Evolutionary conservation across 1,140 invertebrate species (phyloP), one percentile per base, ranked within the genome.

Genomic region (Neodiprion fabricii): DNA sequence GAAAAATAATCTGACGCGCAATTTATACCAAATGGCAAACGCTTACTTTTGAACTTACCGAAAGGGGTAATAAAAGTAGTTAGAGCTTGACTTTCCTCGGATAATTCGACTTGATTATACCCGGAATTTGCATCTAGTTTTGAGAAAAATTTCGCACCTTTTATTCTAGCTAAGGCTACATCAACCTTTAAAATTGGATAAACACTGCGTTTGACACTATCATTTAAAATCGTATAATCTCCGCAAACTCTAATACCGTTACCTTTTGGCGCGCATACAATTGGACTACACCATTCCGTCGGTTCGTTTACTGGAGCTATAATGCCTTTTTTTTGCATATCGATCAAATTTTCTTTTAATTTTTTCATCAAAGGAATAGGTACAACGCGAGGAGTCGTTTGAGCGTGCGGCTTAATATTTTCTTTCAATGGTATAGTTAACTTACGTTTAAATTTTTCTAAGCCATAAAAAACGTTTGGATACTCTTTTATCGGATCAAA

Each of bases 251-350:
- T 75, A 12, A 86, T 76, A 40, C 75, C 77, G 12, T 79, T 81
- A 17, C 78, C 71, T 75, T 89, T 89, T 11, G 80, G 80, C 7
- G 87, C 85, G 9, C 82, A 72, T 9, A 89, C 81, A 48, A 89
- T 82, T 7, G 86, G 86, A 8, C 83, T 76, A 28, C 81, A 84
- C 86, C 86, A 90, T 47, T 84, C 82, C 1, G 82, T 84, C 9
- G 81, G 79, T 67, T 81, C 75, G 48, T 80, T 78, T 23, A 85
- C 84, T 85, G 1, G 1, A 3, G 3, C 53, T 12, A 61, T 61
- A 11, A 61, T 7, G 1, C 53, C 53, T 11, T 61, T n/a, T 17
- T 17, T 17, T 17, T 17, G 17, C 17, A 17, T 17, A 3, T 40
- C 28, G 28, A 3, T 5, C 5, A 40, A 40, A 14, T 78, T 70